Base-by-base conservation (phyloP, 2,113 vertebrate species). In the Coregonus clupeaformis region DNA sequence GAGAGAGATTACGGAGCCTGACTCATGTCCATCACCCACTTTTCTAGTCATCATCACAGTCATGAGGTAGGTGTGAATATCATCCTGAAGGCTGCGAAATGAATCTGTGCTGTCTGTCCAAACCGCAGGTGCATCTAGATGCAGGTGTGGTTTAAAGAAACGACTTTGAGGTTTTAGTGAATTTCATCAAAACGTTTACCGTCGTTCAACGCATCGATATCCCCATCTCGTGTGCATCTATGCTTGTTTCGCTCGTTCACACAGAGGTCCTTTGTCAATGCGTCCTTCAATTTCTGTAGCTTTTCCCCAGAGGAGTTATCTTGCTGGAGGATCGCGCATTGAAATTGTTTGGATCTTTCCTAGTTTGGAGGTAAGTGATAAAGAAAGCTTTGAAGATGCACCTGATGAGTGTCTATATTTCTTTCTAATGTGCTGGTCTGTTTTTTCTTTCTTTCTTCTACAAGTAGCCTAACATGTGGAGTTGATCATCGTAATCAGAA, bases 341-440 rank as follows among this genome's bases (percentile, higher is more conserved):
- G 36, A 22, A 12, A 68, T 47, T n/a, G 11, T 68, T 47, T 13
- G 11, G 36, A 27, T 68, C 67, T 14, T 42, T 68, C 36, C 6
- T 42, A 47, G 20, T 47, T 68, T 68, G 36, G 67, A 47, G 67
- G 67, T 68, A 18, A 68, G 67, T 49, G 36, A 7, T 13, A 16
- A 9, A 36, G 9, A 67, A 67, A 42, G 36, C 16, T 22, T 22
- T 11, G 6, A 22, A 9, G 6, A 11, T 9, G 57, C 49, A 52
- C 16, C 49, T 52, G 49, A 52, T 42, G 36, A 11, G 14, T 52
- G 16, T 18, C 49, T 18, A 5, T 1, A 11, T 60, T 60, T 11
- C 2, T 60, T 22, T 60, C 7, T 60, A 11, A 22, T 60, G 16
- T 42, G 36, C n/a, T 60, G n/a, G 57, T 60, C 6, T 60, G 57